A percentile compares a stretch with the other conserved stretches of the same genome.
phyloP scores from a whole-genome alignment of 1,140 invertebrate species.

The Diachasma alloeum region DNA sequence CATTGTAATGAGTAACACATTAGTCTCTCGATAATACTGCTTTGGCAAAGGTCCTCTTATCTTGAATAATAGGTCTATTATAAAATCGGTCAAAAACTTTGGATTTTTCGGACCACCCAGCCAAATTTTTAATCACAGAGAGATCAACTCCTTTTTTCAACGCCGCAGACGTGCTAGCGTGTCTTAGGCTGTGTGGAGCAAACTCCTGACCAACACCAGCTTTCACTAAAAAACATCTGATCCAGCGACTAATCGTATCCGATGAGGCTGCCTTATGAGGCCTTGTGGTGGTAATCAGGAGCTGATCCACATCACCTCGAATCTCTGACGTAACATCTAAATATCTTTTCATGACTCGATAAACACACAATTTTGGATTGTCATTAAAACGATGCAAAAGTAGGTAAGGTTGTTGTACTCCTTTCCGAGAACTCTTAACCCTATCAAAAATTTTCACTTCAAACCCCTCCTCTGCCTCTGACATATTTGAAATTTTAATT shows the following conservation, averaged over 20 bases:
- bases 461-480: neutral
- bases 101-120: constrained; percentile 21
- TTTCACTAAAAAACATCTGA: constrained; percentile 12
- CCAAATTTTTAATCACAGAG: constrained; percentile 11
- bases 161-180: constrained; percentile 20
- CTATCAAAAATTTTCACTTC: constrained; percentile 21
- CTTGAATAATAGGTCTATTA: constrained; percentile 15
- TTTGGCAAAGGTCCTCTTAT: constrained; percentile 13
- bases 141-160: neutral
- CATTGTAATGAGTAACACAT: too few species aligned
- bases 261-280: constrained; percentile 14
- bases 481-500: constrained; percentile 20
- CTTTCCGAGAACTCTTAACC: constrained; percentile 21
- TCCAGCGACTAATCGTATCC: constrained; percentile 26
- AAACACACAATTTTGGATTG: constrained; percentile 10
- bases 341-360: constrained; percentile 1
- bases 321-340: neutral
- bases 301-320: neutral
- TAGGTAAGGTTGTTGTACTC: neutral
- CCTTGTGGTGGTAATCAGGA: constrained; percentile 15
- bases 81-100: constrained; percentile 24
- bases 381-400: constrained; percentile 1
- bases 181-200: constrained; percentile 18
- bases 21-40: neutral
- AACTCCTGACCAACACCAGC: constrained; percentile 10